A percentile compares a stretch with the other conserved stretches of the same genome.
Evolutionary conservation across 2,888 invertebrate genomes (phyloP).

Genomic region (Cheilosia grossa): DNA sequence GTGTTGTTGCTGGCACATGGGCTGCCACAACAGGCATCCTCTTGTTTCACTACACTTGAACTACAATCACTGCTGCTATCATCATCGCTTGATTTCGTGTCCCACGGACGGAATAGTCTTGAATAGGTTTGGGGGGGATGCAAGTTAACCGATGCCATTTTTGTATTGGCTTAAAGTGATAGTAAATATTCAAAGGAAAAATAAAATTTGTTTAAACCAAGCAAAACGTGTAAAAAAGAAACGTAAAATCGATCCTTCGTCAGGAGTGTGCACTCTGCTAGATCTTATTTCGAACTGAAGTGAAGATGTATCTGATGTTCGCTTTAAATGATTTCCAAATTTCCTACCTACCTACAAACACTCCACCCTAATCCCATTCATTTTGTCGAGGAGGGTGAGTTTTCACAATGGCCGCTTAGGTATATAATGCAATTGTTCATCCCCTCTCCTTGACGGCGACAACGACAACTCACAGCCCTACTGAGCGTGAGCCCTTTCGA

Average conservation of each 20-base stretch:
- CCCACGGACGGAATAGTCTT: slow-evolving; percentile 87
- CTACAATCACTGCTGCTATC: slow-evolving; percentile 68
- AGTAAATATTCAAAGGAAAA: slow-evolving; percentile 9
- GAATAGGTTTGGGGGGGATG: slow-evolving; percentile 84
- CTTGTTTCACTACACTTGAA: slow-evolving; percentile 69
- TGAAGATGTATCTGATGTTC: slow-evolving; percentile 75
- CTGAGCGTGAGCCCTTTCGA: slow-evolving; percentile 55
- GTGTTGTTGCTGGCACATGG: slow-evolving; percentile 74
- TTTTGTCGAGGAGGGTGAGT: slow-evolving; percentile 54
- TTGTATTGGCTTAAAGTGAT: slow-evolving; percentile 34
- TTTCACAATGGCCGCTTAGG: slow-evolving; percentile 72
- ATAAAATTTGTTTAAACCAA: slow-evolving; percentile 43
- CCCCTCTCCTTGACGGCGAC: slow-evolving; percentile 57
- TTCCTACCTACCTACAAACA: slow-evolving; percentile 65
- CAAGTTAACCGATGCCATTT: slow-evolving; percentile 80
- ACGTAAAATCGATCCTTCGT: slow-evolving; percentile 69
- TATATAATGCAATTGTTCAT: slow-evolving; percentile 73
- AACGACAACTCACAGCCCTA: slow-evolving; percentile 63
- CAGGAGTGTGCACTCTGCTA: slow-evolving; percentile 77
- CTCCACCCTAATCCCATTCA: slow-evolving; percentile 66
- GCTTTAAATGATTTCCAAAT: slow-evolving; percentile 79
- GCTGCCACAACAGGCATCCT: slow-evolving; percentile 56
- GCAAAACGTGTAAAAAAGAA: slow-evolving; percentile 56
- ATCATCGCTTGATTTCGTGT: slow-evolving; percentile 81
- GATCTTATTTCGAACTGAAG: slow-evolving; percentile 81